These are phyloP conservation scores for Coelopa frigida DNA, from an alignment of 1,140 invertebrate genomes.

Conservation along the genomic window DNA sequence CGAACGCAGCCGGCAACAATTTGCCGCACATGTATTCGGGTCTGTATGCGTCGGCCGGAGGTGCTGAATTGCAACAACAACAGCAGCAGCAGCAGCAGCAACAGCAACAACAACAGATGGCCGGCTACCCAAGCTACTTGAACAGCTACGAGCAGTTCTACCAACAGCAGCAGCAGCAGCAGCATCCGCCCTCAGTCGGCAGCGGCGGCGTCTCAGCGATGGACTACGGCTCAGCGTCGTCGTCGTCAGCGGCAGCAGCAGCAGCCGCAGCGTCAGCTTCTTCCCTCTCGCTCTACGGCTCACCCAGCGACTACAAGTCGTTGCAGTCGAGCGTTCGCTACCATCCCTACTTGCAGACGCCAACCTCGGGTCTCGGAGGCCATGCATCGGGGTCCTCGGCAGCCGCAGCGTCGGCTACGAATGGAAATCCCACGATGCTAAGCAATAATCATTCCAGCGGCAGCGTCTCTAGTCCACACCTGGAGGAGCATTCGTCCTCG, in stretches of 20 bases:
- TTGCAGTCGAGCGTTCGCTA: constrained; percentile 26
- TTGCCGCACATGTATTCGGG: constrained; percentile 10
- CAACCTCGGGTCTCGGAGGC: constrained; percentile 26
- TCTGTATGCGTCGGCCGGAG: too few relatives aligned
- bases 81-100: constrained; percentile 20
- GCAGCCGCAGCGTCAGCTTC: constrained; percentile 14
- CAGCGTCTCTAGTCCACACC: not conserved
- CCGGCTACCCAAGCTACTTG: constrained; percentile 29
- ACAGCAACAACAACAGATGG: constrained; percentile 26
- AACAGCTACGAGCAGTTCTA: constrained; percentile 43
- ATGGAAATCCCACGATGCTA: constrained; percentile 2
- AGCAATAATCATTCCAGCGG: not conserved
- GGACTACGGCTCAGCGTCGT: constrained; percentile 16
- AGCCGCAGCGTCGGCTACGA: constrained; percentile 1
- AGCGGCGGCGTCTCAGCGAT: not conserved
- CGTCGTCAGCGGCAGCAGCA: not conserved
- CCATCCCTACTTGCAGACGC: constrained; percentile 38
- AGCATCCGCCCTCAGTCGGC: constrained; percentile 22
- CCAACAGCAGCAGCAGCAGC: constrained; percentile 31
- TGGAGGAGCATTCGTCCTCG: not conserved
- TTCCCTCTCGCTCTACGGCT: too few relatives aligned
- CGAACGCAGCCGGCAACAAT: not conserved
- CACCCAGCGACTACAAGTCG: constrained; percentile 1
- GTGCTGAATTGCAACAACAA: constrained; percentile 6
- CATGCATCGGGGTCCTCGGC: not conserved